phyloP scores from a whole-genome alignment of 2,113 vertebrate species.

The Rhynchopsitta pachyrhyncha region DNA sequence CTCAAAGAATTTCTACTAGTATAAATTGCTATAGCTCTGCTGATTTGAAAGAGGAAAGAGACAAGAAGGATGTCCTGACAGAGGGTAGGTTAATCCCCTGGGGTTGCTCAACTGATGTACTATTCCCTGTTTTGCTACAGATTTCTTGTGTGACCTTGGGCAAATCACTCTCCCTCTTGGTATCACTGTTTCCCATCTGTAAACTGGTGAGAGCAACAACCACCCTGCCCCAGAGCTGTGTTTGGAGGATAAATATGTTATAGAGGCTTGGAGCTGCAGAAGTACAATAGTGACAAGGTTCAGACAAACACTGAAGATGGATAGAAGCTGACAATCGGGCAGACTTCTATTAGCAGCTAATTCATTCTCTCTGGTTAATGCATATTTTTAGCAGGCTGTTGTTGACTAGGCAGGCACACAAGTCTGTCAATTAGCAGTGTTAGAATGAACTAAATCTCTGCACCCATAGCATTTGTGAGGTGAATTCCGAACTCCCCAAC shows the following conservation, averaged over 20 bases:
- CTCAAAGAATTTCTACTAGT: not conserved
- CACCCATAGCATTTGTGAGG: not conserved
- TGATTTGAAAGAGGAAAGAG: constrained; percentile 9
- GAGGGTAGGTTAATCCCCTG: constrained; percentile 19
- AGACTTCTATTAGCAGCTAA: constrained; percentile 60
- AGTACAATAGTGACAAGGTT: constrained; percentile 40
- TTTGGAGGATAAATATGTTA: constrained; percentile 61
- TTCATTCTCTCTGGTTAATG: constrained; percentile 62
- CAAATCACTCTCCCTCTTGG: constrained; percentile 14
- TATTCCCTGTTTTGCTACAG: constrained; percentile 26
- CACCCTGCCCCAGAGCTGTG: constrained; percentile 61
- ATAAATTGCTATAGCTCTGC: not conserved
- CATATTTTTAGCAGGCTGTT: constrained; percentile 62
- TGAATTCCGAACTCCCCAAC: not conserved
- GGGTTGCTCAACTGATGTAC: constrained; percentile 10
- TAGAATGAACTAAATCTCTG: constrained; percentile 47
- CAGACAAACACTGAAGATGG: constrained; percentile 21
- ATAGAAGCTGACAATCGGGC: constrained; percentile 60
- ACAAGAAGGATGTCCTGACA: constrained; percentile 28
- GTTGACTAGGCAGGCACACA: constrained; percentile 56
- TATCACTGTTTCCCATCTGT: constrained; percentile 60
- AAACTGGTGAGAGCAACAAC: constrained; percentile 58
- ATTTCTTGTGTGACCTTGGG: constrained; percentile 52
- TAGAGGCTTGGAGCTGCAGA: not conserved
- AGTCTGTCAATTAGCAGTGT: constrained; percentile 53